phyloP scores from a whole-genome alignment of 2,113 vertebrate genomes.

The Telmatochromis sp. region DNA sequence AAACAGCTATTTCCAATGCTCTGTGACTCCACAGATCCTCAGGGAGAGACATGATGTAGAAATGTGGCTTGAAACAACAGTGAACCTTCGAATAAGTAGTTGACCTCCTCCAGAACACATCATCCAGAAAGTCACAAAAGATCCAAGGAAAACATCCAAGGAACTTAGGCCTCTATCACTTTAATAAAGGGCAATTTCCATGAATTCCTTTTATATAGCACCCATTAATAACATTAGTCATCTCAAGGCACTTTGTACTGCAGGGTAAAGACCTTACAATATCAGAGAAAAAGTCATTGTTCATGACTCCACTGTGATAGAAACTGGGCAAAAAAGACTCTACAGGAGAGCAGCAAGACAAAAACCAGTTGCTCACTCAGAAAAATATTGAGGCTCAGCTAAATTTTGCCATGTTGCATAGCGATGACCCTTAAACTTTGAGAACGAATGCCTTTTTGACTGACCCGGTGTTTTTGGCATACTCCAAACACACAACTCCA shows the following conservation, averaged over 20 bases:
- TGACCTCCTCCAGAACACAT: background rate
- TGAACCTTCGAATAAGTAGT: background rate
- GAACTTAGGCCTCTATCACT: background rate
- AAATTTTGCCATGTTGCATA: background rate
- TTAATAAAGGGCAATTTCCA: background rate
- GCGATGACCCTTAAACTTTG: background rate
- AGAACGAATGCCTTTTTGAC: background rate
- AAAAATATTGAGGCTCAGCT: background rate
- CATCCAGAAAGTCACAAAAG: background rate
- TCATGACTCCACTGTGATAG: background rate
- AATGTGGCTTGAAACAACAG: background rate
- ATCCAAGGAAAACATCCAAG: background rate
- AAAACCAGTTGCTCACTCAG: background rate
- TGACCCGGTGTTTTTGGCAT: background rate
- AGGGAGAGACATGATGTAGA: background rate
- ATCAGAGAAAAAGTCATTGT: background rate
- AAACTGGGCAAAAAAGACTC: background rate
- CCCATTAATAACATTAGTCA: background rate
- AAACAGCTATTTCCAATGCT: background rate
- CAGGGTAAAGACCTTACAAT: background rate
- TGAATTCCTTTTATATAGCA: background rate
- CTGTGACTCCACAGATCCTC: background rate
- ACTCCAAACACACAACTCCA: background rate
- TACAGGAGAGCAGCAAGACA: background rate
- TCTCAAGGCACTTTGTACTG: background rate